phyloP scores from a whole-genome alignment of 2,888 invertebrate species.

The Acanthopleura granulata region DNA sequence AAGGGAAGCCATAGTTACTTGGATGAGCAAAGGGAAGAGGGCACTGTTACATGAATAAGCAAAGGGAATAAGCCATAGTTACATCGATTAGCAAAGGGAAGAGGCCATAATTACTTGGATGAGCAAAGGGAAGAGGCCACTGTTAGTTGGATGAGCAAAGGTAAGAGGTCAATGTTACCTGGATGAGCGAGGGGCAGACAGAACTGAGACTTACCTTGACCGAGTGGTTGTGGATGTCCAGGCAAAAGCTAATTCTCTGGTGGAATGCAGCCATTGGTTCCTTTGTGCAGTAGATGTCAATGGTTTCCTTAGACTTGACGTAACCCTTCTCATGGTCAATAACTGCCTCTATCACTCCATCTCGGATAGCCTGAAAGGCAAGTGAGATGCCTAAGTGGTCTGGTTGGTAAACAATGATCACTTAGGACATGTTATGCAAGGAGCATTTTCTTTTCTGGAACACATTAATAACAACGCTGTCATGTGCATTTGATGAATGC shows the following conservation, averaged over 20 bases:
- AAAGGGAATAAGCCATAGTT: not conserved
- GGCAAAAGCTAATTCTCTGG: conserved; percentile 95
- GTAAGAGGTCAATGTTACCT: not conserved
- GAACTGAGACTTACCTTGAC: conserved; percentile 77
- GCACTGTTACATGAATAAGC: no score
- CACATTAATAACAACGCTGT: no score
- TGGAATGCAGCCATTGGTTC: conserved; percentile 97
- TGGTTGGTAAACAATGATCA: no score
- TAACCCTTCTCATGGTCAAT: conserved; percentile 94
- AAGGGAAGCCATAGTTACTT: not conserved
- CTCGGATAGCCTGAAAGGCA: conserved; percentile 78
- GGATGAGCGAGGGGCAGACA: not conserved
- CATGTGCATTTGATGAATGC: no score
- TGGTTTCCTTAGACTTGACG: conserved; percentile 97
- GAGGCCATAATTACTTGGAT: not conserved
- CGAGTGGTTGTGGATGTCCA: conserved; percentile 98
- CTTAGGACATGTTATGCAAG: no score
- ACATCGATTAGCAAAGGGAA: not conserved
- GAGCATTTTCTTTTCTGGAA: no score
- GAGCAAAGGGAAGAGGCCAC: not conserved
- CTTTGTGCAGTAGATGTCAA: conserved; percentile 95
- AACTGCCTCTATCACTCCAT: conserved; percentile 98
- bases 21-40: not conserved
- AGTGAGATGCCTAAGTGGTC: no score
- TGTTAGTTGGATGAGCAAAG: not conserved